phyloP scores from a whole-genome alignment of 2,888 invertebrate species.

The Schrankia costaestrigalis region DNA sequence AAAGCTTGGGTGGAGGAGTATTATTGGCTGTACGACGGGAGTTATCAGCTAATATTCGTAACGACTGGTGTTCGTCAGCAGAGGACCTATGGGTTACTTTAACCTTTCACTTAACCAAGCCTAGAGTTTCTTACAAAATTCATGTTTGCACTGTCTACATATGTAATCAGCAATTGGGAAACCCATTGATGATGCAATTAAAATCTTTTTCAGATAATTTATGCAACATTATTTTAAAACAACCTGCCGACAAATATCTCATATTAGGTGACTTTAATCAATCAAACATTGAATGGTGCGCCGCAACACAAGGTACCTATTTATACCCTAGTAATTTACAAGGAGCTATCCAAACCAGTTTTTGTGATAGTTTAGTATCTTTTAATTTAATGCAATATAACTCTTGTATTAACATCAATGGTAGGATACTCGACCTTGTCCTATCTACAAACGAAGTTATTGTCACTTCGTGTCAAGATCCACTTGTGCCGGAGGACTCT shows the following conservation, averaged over 20 bases:
- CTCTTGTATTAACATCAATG: neutral
- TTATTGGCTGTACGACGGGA: too few species aligned
- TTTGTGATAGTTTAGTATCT: neutral
- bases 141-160: too few species aligned
- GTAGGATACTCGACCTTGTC: conserved; percentile 2
- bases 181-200: conserved; percentile 1
- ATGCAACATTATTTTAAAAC: neutral
- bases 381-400: conserved; percentile 9
- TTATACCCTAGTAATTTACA: conserved; percentile 1
- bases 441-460: conserved; percentile 1
- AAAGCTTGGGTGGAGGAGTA: too few species aligned
- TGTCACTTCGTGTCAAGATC: neutral
- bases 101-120: too few species aligned
- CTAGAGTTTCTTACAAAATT: too few species aligned
- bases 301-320: neutral
- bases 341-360: neutral
- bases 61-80: too few species aligned
- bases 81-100: too few species aligned
- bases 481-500: too few species aligned
- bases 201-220: neutral
- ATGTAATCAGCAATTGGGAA: neutral
- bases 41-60: too few species aligned
- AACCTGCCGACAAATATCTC: conserved; percentile 4
- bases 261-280: conserved; percentile 4
- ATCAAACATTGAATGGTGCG: too few species aligned